A percentile compares a stretch with the other conserved stretches of the same genome.
Conservation (phyloP, 2,113 vertebrate species). For the Nestor notabilis region DNA sequence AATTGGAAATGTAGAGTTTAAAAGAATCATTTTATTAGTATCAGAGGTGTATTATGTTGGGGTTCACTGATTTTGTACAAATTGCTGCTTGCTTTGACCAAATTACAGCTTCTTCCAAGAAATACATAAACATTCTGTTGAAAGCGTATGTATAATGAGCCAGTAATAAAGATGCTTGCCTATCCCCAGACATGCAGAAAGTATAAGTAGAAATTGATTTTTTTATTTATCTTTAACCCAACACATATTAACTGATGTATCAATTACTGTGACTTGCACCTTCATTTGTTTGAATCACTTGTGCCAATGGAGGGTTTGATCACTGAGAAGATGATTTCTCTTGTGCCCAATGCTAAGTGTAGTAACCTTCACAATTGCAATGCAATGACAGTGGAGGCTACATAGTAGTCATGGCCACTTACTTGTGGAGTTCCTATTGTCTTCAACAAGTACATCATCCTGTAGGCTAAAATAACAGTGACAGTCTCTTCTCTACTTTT, state of each 20-base stretch:
- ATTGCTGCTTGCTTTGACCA: background rate
- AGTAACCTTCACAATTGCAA: background rate
- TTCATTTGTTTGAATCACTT: background rate
- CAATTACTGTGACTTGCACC: background rate
- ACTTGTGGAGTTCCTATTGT: background rate
- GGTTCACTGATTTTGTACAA: background rate
- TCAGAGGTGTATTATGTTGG: background rate
- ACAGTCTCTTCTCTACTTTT: background rate
- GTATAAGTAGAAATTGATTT: background rate
- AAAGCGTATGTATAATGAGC: background rate
- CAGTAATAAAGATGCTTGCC: background rate
- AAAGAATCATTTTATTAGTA: background rate
- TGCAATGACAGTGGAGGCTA: background rate
- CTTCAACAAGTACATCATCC: background rate
- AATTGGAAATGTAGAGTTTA: background rate
- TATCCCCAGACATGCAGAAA: background rate
- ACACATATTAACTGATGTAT: background rate
- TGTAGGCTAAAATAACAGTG: background rate
- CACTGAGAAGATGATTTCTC: background rate
- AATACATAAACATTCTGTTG: background rate
- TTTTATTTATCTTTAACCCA: background rate
- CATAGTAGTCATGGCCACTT: background rate
- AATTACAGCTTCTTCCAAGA: background rate
- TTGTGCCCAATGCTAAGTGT: background rate
- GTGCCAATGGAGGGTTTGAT: background rate